Percentiles rank a stretch among this genome's conserved stretches.
Evolutionary conservation across 2,797 vertebrate species (phyloP).

Genomic region (Fistularia tabacaria): DNA sequence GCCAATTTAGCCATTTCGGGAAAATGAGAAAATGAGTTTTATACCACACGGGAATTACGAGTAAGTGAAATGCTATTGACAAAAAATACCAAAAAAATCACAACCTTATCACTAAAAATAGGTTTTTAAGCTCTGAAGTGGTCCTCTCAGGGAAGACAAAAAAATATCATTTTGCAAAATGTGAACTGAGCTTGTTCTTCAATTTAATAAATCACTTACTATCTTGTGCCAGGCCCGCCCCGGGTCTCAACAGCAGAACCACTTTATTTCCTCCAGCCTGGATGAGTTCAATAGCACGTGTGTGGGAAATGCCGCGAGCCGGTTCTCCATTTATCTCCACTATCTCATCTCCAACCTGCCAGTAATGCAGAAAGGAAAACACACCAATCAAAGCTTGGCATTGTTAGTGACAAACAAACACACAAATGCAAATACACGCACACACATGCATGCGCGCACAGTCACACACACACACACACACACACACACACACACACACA

Average conservation of each 20-base stretch:
- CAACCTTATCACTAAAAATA: too few relatives aligned
- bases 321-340: conserved; percentile 98
- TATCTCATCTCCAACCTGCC: conserved; percentile 96
- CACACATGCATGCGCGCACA: too few relatives aligned
- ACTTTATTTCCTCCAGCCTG: conserved; percentile 96
- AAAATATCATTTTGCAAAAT: not conserved
- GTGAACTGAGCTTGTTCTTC: not conserved
- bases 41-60: too few relatives aligned
- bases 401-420: too few relatives aligned
- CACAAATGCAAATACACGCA: too few relatives aligned
- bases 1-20: too few relatives aligned
- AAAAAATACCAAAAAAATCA: too few relatives aligned
- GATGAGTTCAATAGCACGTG: conserved; percentile 95
- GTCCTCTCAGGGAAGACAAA: not conserved
- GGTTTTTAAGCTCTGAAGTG: too few relatives aligned
- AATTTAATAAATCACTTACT: conserved; percentile 71
- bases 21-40: too few relatives aligned
- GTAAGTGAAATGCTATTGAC: too few relatives aligned
- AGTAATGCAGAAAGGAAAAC: conserved; percentile 30
- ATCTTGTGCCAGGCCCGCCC: conserved; percentile 91
- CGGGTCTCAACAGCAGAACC: conserved; percentile 87
- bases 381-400: conserved; percentile 1
- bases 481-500: too few relatives aligned
- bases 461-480: too few relatives aligned
- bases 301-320: conserved; percentile 95